These are phyloP conservation scores for Chrysolina haemoptera DNA, from an alignment of 2,888 invertebrate genomes.

Conservation along the genomic window DNA sequence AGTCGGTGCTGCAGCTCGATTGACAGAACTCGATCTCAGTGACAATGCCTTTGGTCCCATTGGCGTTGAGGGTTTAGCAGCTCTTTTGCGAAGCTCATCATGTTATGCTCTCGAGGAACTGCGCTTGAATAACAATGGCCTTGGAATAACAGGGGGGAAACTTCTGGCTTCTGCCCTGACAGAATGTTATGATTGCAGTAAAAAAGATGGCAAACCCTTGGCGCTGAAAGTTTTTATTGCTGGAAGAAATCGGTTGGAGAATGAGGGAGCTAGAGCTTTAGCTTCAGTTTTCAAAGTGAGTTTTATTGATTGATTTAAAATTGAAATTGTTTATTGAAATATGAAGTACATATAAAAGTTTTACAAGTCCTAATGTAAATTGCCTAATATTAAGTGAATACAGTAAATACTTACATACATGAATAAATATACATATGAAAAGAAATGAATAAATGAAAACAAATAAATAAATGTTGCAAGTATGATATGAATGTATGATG, in stretches of 20 bases:
- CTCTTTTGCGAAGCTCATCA: conserved; percentile 85
- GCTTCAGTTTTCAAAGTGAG: conserved; percentile 85
- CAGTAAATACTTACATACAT: no score
- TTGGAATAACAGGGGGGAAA: conserved; percentile 91
- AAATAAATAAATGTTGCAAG: no score
- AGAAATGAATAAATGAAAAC: no score
- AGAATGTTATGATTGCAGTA: conserved; percentile 79
- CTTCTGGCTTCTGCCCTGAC: conserved; percentile 84
- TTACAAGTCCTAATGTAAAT: no score
- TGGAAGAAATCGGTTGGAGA: conserved; percentile 95
- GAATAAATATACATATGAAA: no score
- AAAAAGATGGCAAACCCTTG: conserved; percentile 78
- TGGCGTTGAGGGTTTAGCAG: conserved; percentile 90
- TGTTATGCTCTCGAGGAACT: conserved; percentile 89
- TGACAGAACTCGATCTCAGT: conserved; percentile 91
- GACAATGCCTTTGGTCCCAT: conserved; percentile 98
- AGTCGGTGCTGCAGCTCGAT: conserved; percentile 82
- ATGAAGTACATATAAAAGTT: no score
- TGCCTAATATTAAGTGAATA: no score
- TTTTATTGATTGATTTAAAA: background rate
- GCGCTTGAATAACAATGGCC: conserved; percentile 95
- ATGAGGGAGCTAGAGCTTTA: conserved; percentile 90
- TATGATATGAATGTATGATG: no score
- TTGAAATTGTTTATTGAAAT: no score
- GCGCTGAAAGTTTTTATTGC: conserved; percentile 89